Conservation (phyloP, 2,797 vertebrate genomes). For the Acipenser ruthenus region DNA sequence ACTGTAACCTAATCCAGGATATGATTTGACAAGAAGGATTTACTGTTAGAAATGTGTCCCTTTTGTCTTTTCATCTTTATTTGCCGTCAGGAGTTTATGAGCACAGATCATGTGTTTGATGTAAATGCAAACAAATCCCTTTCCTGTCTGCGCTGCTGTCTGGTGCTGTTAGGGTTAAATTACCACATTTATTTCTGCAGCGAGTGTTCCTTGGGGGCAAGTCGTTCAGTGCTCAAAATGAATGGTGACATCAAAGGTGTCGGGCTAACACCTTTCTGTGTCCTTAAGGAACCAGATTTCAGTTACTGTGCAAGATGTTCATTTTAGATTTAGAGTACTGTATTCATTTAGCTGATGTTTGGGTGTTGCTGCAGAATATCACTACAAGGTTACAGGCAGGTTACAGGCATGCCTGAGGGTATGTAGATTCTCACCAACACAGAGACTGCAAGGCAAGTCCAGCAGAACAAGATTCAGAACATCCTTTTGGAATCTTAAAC, state of each 20-base stretch:
- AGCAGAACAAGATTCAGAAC: too few relatives aligned
- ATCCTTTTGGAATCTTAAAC: too few relatives aligned
- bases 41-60: background rate
- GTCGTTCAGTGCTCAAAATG: conserved; percentile 19
- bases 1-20: background rate
- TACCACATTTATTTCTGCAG: conserved; percentile 14
- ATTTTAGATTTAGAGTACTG: too few relatives aligned
- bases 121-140: conserved; percentile 8
- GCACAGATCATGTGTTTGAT: conserved; percentile 18
- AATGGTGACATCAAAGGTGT: conserved; percentile 22
- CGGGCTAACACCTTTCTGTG: background rate
- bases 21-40: background rate
- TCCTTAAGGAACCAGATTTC: background rate
- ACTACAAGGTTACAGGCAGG: too few relatives aligned
- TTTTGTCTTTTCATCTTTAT: conserved; percentile 1
- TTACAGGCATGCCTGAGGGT: too few relatives aligned
- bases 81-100: background rate
- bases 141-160: conserved; percentile 8
- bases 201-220: conserved; percentile 20
- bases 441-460: too few relatives aligned
- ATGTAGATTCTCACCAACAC: too few relatives aligned
- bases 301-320: background rate
- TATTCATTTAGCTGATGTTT: too few relatives aligned
- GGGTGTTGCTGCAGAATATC: too few relatives aligned
- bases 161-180: conserved; percentile 17